Percentiles rank a stretch among this genome's conserved stretches.
Conservation (phyloP, 2,113 vertebrate species). For the Octodon degus region DNA sequence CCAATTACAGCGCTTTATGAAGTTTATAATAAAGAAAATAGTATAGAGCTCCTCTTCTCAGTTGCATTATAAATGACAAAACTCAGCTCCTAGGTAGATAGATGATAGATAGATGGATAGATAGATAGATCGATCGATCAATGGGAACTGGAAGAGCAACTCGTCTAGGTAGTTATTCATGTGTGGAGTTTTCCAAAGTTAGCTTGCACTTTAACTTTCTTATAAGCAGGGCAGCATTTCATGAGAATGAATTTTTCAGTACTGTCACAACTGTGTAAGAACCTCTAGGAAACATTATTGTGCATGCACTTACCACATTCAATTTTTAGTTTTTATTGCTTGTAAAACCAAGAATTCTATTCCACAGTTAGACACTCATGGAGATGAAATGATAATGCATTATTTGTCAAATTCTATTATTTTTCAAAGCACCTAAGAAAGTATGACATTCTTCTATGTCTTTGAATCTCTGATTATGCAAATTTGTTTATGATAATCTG, state of each 20-base stretch:
- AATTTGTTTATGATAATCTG: conserved; percentile 74
- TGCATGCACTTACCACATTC: conserved; percentile 20
- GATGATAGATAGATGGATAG: too few species aligned
- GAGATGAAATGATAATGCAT: conserved; percentile 54
- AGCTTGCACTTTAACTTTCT: background rate
- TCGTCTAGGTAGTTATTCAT: conserved; percentile 34
- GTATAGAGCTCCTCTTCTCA: conserved; percentile 41
- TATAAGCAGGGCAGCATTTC: background rate
- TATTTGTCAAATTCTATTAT: conserved; percentile 63
- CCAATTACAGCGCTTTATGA: conserved; percentile 36
- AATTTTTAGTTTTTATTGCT: conserved; percentile 4
- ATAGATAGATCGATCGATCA: background rate
- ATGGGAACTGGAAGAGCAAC: background rate
- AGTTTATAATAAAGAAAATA: conserved; percentile 46
- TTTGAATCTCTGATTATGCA: conserved; percentile 67
- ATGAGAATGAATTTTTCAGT: conserved; percentile 52
- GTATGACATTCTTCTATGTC: conserved; percentile 42
- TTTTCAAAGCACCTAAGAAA: conserved; percentile 63
- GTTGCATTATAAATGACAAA: conserved; percentile 55
- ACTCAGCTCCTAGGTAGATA: conserved; percentile 4
- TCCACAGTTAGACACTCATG: background rate
- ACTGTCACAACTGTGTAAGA: conserved; percentile 13
- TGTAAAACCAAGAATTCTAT: conserved; percentile 41
- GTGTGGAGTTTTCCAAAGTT: conserved; percentile 10
- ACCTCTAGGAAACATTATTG: background rate